Evolutionary conservation across 2,888 invertebrate genomes (phyloP).

Genomic region (Eupithecia tripunctaria): DNA sequence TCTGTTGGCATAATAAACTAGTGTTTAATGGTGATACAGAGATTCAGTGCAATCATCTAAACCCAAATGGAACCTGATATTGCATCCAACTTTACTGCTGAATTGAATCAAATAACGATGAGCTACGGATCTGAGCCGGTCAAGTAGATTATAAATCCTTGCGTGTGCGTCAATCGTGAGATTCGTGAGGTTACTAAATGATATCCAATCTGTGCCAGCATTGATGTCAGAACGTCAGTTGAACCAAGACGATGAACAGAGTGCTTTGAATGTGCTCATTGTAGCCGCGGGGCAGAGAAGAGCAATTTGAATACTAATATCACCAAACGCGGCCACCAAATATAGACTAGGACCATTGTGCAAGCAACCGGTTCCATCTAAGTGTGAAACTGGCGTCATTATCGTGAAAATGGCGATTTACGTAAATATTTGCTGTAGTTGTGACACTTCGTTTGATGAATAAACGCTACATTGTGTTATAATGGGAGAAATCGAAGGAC

Average conservation of each 20-base stretch:
- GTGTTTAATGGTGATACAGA: not conserved
- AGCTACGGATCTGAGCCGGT: conserved; percentile 18
- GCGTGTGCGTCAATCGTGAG: conserved; percentile 31
- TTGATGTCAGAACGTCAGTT: conserved; percentile 28
- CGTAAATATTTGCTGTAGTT: conserved; percentile 55
- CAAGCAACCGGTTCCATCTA: conserved; percentile 51
- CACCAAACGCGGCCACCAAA: conserved; percentile 48
- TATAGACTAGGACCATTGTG: conserved; percentile 51
- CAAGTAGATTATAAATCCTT: conserved; percentile 39
- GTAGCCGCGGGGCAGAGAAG: conserved; percentile 41
- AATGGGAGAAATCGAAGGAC: conserved; percentile 76
- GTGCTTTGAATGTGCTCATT: conserved; percentile 53
- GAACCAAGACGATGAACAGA: conserved; percentile 52
- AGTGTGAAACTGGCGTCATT: conserved; percentile 51
- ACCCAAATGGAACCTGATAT: conserved; percentile 15
- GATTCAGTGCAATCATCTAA: conserved; percentile 1
- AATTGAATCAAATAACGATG: conserved; percentile 8
- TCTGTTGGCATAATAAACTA: conserved; percentile 7
- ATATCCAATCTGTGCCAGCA: conserved; percentile 46
- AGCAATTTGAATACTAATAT: conserved; percentile 57
- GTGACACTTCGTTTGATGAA: conserved; percentile 65
- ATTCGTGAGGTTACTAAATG: conserved; percentile 21
- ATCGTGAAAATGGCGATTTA: conserved; percentile 51
- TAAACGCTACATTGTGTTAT: conserved; percentile 65
- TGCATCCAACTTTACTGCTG: conserved; percentile 13